Base-by-base conservation (phyloP, 2,113 vertebrate species). In the Neodontobutis hainanensis region DNA sequence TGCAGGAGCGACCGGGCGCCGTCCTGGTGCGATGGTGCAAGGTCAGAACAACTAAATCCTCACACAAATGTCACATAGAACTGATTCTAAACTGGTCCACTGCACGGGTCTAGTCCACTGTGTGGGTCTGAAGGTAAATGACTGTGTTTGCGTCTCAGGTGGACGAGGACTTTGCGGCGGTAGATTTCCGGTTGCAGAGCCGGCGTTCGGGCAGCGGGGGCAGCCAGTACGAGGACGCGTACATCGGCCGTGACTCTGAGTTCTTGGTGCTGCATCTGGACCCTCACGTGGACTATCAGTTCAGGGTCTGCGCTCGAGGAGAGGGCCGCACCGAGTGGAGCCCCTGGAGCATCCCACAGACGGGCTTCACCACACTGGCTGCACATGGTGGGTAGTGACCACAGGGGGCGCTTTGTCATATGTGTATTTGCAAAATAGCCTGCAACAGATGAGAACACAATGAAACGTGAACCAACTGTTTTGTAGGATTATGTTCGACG, bases 291-390 rank as follows among this genome's bases (percentile, higher is more conserved):
- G 94, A 97, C 46, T 95, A 97, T 65, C 92, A 94, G 89, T 99
- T 99, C 93, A 87, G 95, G 43, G 96, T 97, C n/a, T 96, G 97
- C 2, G 95, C 96, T 3, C 92, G 97, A 5, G 95, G 95, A 11
- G 97, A 98, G 3, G 97, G 96, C 0, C 93, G 95, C 4, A 95
- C 95, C 11, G 97, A 97, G 85, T 99, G 97, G 97, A 99, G 97
- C 70, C 96, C 97, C 0, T 99, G 97, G 97, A 99, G 97, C 1
- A 65, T 98, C 67, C 92, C 96, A 0, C 96, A 98, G 87, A 90
- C 48, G 0, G 96, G 95, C 0, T 82, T 78, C 74, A 96, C 97
- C 85, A 94, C 95, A 0, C 83, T 99, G 9, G 92, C 95, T 0
- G 93, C 97, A 0, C 96, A 99, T 0, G 97, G 97, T 99, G 60